Conservation (phyloP, 2,888 invertebrate species). For the Disparrhopalites patrizii region DNA sequence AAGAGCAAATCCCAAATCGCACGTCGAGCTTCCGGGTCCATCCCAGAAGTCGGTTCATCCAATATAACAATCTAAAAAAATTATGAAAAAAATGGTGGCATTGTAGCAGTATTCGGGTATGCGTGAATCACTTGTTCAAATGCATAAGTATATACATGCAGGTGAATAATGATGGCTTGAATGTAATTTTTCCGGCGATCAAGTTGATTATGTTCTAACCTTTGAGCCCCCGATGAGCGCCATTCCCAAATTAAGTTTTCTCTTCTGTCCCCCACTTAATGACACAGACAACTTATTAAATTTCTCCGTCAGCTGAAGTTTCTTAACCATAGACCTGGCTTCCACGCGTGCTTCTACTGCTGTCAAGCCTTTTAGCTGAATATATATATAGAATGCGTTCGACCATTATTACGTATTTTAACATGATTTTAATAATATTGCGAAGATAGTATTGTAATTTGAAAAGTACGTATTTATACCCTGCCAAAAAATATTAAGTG, state of each 20-base stretch:
- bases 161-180: too few relatives aligned
- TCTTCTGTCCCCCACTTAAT: slow-evolving; percentile 88
- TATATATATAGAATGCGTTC: background rate
- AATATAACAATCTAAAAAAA: slow-evolving; percentile 55
- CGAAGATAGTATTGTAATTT: background rate
- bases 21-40: slow-evolving; percentile 59
- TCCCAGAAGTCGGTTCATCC: slow-evolving; percentile 57
- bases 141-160: too few relatives aligned
- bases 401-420: background rate
- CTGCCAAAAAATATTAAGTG: slow-evolving; percentile 78
- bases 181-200: background rate
- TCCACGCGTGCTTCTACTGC: slow-evolving; percentile 55
- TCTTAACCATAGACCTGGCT: slow-evolving; percentile 58
- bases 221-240: slow-evolving; percentile 75
- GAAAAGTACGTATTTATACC: too few relatives aligned
- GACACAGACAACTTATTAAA: slow-evolving; percentile 58
- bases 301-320: slow-evolving; percentile 65
- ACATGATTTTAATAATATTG: background rate
- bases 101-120: too few relatives aligned
- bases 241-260: slow-evolving; percentile 81
- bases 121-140: too few relatives aligned
- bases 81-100: too few relatives aligned
- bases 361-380: slow-evolving; percentile 63
- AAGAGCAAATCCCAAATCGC: slow-evolving; percentile 50
- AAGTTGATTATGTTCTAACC: slow-evolving; percentile 21